These are phyloP conservation scores for Dermochelys coriacea DNA, from an alignment of 2,797 vertebrate species.

Conservation along the genomic window DNA sequence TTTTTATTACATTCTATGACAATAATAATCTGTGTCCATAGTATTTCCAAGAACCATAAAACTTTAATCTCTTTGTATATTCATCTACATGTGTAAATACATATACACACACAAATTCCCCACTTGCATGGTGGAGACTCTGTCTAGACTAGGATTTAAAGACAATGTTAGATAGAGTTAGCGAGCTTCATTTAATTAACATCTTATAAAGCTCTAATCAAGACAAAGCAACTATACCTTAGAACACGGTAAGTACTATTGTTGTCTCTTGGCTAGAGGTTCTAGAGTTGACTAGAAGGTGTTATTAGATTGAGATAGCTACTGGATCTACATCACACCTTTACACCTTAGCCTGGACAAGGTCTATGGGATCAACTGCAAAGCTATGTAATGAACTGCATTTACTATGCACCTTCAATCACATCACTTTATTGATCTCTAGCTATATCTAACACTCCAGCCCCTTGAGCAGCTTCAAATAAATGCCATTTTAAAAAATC, in stretches of 20 bases:
- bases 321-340: background rate
- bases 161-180: background rate
- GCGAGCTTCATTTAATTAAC: background rate
- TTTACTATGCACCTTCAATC: background rate
- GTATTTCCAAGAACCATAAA: background rate
- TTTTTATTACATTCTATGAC: background rate
- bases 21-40: background rate
- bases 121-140: background rate
- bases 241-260: background rate
- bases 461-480: background rate
- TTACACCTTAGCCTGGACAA: background rate
- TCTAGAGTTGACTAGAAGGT: background rate
- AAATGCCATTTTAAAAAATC: background rate
- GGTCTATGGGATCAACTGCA: background rate
- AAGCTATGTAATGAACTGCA: background rate
- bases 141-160: background rate
- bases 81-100: background rate
- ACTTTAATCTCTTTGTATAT: background rate
- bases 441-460: background rate
- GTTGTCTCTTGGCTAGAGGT: background rate
- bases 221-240: background rate
- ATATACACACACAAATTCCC: background rate
- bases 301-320: background rate
- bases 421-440: background rate
- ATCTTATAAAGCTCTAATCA: background rate